Evolutionary conservation across 37 sponge, comb jelly and placozoan species (phyloP).

Genomic region (Diacarnus erythraeanus): DNA sequence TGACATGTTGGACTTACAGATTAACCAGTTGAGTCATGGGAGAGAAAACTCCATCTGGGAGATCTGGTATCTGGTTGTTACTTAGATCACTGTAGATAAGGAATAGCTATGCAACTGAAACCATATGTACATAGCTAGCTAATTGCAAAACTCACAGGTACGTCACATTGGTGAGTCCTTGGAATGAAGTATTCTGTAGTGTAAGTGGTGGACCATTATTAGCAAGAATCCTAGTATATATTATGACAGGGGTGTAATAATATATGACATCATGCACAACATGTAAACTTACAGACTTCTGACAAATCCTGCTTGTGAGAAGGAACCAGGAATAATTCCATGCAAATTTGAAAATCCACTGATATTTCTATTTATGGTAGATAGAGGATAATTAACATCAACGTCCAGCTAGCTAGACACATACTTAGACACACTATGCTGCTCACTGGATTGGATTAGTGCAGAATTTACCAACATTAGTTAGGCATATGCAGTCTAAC

Average conservation of each 20-base stretch:
- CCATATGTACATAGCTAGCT: not conserved
- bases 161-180: slow-evolving; percentile 5
- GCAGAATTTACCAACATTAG: not conserved
- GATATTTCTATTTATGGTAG: not conserved
- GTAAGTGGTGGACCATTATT: not conserved
- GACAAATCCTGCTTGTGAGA: not conserved
- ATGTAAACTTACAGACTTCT: slow-evolving; percentile 1
- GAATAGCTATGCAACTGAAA: not conserved
- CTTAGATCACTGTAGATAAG: slow-evolving; percentile 7
- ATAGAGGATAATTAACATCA: not conserved
- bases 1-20: slow-evolving; percentile 27
- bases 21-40: slow-evolving; percentile 16
- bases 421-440: no score
- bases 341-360: not conserved
- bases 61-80: slow-evolving; percentile 6
- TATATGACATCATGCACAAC: no score
- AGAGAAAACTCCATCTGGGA: slow-evolving; percentile 33
- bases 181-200: not conserved
- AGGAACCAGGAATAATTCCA: not conserved
- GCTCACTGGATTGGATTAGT: not conserved
- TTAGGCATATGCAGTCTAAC: not conserved
- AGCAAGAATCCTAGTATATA: not conserved
- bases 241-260: no score
- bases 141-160: slow-evolving; percentile 10
- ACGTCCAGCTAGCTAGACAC: not conserved